Percentiles rank a stretch among this genome's conserved stretches.
These are phyloP conservation scores for Episyrphus balteatus DNA, from an alignment of 1,140 invertebrate genomes.

Conservation along the genomic window DNA sequence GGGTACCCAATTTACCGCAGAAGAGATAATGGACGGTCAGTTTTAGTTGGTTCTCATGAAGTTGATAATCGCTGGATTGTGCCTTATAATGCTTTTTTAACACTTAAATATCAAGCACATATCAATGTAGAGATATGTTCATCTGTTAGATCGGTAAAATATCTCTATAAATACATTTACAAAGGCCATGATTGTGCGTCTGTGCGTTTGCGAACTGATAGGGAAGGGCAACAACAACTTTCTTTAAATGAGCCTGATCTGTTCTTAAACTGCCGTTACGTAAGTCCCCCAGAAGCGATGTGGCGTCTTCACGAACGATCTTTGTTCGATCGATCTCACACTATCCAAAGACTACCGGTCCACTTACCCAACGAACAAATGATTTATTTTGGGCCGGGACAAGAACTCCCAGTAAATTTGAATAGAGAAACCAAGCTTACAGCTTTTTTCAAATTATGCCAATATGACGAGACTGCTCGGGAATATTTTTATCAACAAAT, in stretches of 20 bases:
- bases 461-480: not conserved
- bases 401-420: not conserved
- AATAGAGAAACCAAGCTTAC: not conserved
- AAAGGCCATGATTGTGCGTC: not conserved
- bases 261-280: not conserved
- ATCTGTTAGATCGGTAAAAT: not conserved
- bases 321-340: not conserved
- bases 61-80: constrained; percentile 2
- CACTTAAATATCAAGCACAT: constrained; percentile 1
- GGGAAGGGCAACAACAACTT: not conserved
- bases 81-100: not conserved
- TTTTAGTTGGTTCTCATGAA: not conserved
- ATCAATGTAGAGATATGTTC: constrained; percentile 1
- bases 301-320: not conserved
- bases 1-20: not conserved
- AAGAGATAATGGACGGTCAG: not conserved
- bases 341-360: not conserved
- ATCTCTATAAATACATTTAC: no score
- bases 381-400: not conserved
- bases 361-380: not conserved
- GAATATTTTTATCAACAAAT: no score
- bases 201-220: not conserved
- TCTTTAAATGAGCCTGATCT: not conserved
- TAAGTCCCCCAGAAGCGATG: not conserved
- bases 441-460: not conserved